Evolutionary conservation across 2,888 invertebrate species (phyloP).

Genomic region (Drosophila nigricruria): DNA sequence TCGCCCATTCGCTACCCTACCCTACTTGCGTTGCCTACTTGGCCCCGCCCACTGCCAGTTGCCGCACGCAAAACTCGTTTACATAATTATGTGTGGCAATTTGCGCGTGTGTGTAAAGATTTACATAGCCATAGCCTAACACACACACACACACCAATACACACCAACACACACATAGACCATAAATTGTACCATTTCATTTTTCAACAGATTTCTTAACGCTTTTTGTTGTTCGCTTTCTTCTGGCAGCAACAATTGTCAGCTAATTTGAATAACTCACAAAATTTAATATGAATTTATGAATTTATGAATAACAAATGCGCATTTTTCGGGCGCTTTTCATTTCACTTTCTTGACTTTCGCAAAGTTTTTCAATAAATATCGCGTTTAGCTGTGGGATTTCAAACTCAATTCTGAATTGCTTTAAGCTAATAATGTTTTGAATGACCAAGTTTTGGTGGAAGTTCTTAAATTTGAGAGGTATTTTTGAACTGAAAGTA

Average conservation of each 20-base stretch:
- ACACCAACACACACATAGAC: not conserved
- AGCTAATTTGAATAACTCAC: conserved; percentile 40
- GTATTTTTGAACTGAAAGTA: not conserved
- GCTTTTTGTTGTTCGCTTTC: conserved; percentile 20
- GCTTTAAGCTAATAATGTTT: not conserved
- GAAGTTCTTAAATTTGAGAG: not conserved
- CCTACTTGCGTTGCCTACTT: not conserved
- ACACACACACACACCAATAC: conserved; percentile 19
- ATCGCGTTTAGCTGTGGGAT: conserved; percentile 21
- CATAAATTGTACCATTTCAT: conserved; percentile 50
- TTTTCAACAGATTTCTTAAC: conserved; percentile 18
- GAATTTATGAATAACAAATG: conserved; percentile 20
- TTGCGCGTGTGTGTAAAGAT: conserved; percentile 71
- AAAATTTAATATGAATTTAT: conserved; percentile 20
- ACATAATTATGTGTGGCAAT: conserved; percentile 81
- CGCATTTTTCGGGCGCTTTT: conserved; percentile 17
- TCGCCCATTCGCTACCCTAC: conserved; percentile 30
- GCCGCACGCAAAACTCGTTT: conserved; percentile 60
- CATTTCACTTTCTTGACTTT: conserved; percentile 30
- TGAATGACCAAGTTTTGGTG: not conserved
- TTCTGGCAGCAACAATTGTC: conserved; percentile 52
- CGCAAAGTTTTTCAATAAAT: conserved; percentile 43
- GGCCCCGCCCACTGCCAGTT: not conserved
- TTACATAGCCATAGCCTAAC: conserved; percentile 46
- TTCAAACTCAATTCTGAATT: conserved; percentile 13